Base-by-base conservation (phyloP, 2,888 invertebrate genomes). In the Agonopterix arenella region DNA sequence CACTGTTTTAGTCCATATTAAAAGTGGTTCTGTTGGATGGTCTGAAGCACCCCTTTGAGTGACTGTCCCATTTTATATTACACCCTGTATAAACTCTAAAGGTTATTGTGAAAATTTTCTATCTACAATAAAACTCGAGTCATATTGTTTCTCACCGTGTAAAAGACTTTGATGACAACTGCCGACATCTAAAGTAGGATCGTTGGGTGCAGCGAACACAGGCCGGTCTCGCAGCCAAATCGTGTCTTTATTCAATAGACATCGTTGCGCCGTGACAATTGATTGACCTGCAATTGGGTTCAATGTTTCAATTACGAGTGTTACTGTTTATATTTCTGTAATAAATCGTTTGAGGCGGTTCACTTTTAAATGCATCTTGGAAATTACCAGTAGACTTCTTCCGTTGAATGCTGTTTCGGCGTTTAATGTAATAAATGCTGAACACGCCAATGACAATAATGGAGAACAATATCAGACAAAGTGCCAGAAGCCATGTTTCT, bases 211-310 rank as follows among this genome's bases (percentile, higher is more conserved):
- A 36, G 82, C 80, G 60, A 86, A 88, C 52, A 84, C 79, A 37
- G 88, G 85, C 56, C 86, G 73, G 48, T 89, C 88, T 59, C 88
- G 74, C 48, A 89, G 69, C 88, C 88, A 89, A 64, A 89, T 86
- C 55, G 88, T 88, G 66, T 89, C 88, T 73, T 89, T 89, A 79
- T 89, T 88, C 74, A 89, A 79, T 70, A 89, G 68, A 69, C 88
- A 88, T 64, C 86, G 88, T 63, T 88, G 88, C 48, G 88, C 88
- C 57, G 86, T 86, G 55, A 86, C 85, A 73, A 88, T 86, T 64
- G 88, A 81, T 72, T 88, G 88, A 77, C 88, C 88, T 88, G 78
- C 68, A 84, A 83, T 68, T 57, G 64, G 61, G 68, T 73, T 68
- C 70, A 73, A 80, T 70, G 73, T 77, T 71, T 80, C 77, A 79